Evolutionary conservation across 2,888 invertebrate genomes (phyloP), one percentile per base, ranked within the genome.

Genomic region (Chrysolina haemoptera): DNA sequence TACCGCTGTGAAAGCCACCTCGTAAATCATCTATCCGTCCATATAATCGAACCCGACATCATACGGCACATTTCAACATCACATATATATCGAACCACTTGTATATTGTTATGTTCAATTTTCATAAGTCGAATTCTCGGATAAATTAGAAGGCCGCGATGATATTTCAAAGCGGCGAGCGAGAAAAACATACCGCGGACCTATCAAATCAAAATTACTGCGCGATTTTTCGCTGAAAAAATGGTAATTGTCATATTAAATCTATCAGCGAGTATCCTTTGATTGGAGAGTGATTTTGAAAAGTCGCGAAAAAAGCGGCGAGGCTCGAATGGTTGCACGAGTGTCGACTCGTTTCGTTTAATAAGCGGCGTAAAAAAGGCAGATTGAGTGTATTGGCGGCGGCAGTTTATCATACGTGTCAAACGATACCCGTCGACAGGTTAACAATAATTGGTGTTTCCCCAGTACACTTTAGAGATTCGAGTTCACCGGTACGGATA

Each of bases 51-150:
- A 59, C 18, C 43, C 22, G 65, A 71, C 74, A 62, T 71, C 62
- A 70, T 74, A 67, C 64, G 62, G 67, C 65, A 70, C 67, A 55
- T 67, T 67, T 67, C 67, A 68, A 72, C 50, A 70, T 70, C 63
- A 48, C 41, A 65, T 74, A 64, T 71, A 71, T 68, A 75, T 73
- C 62, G 46, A 16, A 64, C 62, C 48, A 71, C 76, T 73, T 65
- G 68, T 76, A 69, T 59, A 68, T 67, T 67, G 71, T 76, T 76
- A 77, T 76, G 79, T 76, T 78, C 80, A 80, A 82, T 81, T 80
- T 79, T 82, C 82, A 82, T 82, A 81, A 78, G 77, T 79, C 68
- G 74, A 64, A 80, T 80, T 73, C 78, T 68, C 71, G 59, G 76
- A 67, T 77, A 78, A 80, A 80, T 79, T 78, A 79, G 79, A 77